A percentile compares a stretch with the other conserved stretches of the same genome.
These are phyloP conservation scores for Ichneumoninae sp. DNA, from an alignment of 2,888 invertebrate species.

Conservation along the genomic window DNA sequence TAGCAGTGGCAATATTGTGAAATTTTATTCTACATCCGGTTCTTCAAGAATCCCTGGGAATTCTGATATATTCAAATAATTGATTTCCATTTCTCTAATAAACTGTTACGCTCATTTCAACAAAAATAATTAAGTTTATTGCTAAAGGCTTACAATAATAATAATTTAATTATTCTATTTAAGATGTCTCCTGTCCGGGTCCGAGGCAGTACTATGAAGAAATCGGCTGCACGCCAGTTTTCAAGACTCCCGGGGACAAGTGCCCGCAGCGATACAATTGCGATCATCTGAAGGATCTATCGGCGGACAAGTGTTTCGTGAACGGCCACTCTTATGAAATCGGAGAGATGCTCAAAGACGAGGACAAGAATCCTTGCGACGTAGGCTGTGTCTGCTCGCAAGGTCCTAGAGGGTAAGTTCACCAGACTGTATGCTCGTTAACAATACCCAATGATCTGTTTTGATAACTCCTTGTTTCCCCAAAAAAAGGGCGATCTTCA, in stretches of 20 bases:
- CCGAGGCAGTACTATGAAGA: slow-evolving; percentile 74
- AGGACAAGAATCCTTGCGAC: slow-evolving; percentile 76
- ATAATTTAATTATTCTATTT: slow-evolving; percentile 24
- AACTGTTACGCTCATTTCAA: neutral
- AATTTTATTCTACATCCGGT: too few relatives aligned
- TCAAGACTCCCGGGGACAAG: slow-evolving; percentile 70
- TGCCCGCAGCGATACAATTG: slow-evolving; percentile 77
- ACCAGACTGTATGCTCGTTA: neutral
- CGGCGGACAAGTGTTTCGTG: slow-evolving; percentile 74
- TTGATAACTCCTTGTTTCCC: neutral
- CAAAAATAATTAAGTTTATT: too few relatives aligned
- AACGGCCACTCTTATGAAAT: slow-evolving; percentile 73
- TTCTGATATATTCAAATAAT: neutral
- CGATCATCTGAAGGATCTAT: slow-evolving; percentile 69
- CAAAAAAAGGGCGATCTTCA: slow-evolving; percentile 70
- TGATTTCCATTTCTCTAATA: too few relatives aligned
- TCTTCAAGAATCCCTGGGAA: neutral
- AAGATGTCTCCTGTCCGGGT: slow-evolving; percentile 75
- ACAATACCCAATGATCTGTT: neutral
- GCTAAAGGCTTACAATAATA: neutral
- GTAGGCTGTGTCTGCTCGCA: slow-evolving; percentile 70
- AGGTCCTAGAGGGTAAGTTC: slow-evolving; percentile 65
- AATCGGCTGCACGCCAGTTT: slow-evolving; percentile 74
- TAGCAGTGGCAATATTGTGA: too few relatives aligned
- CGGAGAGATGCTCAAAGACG: slow-evolving; percentile 71